Evolutionary conservation across 2,888 invertebrate species (phyloP).

Genomic region (Cantharis flavilabris): DNA sequence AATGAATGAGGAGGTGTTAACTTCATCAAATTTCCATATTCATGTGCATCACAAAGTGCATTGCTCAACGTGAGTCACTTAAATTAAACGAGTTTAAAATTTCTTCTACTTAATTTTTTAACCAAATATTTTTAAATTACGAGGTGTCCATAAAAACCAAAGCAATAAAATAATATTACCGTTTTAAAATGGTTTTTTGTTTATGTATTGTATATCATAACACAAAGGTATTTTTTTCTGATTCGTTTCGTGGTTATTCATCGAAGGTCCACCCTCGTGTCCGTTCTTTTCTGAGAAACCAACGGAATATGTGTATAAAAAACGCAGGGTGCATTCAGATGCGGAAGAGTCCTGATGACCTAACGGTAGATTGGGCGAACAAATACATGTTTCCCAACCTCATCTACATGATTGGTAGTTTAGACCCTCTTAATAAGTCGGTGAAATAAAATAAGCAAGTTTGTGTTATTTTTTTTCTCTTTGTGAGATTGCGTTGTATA

Average conservation of each 20-base stretch:
- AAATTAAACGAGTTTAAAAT: background rate
- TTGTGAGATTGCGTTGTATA: slow-evolving; percentile 8
- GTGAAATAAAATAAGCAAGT: slow-evolving; percentile 22
- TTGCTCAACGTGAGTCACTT: background rate
- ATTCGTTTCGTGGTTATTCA: slow-evolving; percentile 18
- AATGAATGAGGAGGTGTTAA: background rate
- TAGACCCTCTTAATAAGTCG: slow-evolving; percentile 32
- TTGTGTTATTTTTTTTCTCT: slow-evolving; percentile 13
- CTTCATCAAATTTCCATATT: background rate
- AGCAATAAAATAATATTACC: slow-evolving; percentile 1
- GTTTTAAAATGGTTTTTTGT: slow-evolving; percentile 10
- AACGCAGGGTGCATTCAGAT: slow-evolving; percentile 39
- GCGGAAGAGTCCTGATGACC: slow-evolving; percentile 39
- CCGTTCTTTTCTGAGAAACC: slow-evolving; percentile 44
- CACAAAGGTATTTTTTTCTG: background rate
- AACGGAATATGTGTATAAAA: slow-evolving; percentile 41
- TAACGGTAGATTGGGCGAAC: slow-evolving; percentile 39
- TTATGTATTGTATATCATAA: slow-evolving; percentile 1
- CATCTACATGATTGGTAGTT: slow-evolving; percentile 42
- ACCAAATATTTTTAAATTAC: background rate
- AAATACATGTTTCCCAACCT: slow-evolving; percentile 36
- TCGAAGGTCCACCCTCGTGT: slow-evolving; percentile 32
- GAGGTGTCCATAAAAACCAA: background rate
- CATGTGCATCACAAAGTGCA: background rate
- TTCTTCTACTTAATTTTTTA: background rate